Base-by-base conservation (phyloP, 2,797 vertebrate genomes). In the Gambelia wislizenii region DNA sequence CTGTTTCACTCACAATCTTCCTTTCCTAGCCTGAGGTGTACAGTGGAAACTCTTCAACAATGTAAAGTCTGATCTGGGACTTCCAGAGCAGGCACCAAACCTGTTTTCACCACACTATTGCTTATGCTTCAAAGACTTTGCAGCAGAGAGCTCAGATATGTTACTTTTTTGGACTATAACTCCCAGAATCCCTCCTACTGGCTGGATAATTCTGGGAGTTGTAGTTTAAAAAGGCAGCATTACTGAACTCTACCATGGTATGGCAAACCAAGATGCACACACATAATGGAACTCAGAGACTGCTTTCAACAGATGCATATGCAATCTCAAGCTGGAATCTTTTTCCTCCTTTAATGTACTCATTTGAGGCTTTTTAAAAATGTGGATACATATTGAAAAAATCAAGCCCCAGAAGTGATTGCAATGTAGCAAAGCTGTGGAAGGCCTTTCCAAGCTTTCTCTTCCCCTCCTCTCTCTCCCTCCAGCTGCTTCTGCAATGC, bases 401-500 rank as follows among this genome's bases (percentile, higher is more conserved):
- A 72, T 59, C 78, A 30, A 59, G 22, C 33, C 3, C 56, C 52
- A 27, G 39, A 76, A 82, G 36, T 36, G 36, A 86, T 36, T 52
- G 56, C 42, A 39, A 22, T 72, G 69, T 67, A 69, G 30, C 20
- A 56, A 22, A 47, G 30, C 61, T 77, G 77, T 56, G 18, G 22
- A 70, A 74, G 39, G 36, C 20, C 30, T 44, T 47, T 59, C 69
- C 47, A 56, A 81, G 78, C 70, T 56, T 83, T 49, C 59, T 76
- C 90, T 67, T 30, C 22, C 64, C 12, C 33, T 33, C 20, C 16
- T 61, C 64, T 67, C 64, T 61, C 59, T 61, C 2, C 22, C 59
- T 82, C 83, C 86, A 91, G 90, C 83, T 91, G 86, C 86, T 83
- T 76, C 16, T 52, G 80, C 77, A 72, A 18, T 59, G 61, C 56